Percentiles rank a stretch among this genome's conserved stretches.
phyloP scores from a whole-genome alignment of 2,797 vertebrate species.

The Enteromius unitaeniatus region DNA sequence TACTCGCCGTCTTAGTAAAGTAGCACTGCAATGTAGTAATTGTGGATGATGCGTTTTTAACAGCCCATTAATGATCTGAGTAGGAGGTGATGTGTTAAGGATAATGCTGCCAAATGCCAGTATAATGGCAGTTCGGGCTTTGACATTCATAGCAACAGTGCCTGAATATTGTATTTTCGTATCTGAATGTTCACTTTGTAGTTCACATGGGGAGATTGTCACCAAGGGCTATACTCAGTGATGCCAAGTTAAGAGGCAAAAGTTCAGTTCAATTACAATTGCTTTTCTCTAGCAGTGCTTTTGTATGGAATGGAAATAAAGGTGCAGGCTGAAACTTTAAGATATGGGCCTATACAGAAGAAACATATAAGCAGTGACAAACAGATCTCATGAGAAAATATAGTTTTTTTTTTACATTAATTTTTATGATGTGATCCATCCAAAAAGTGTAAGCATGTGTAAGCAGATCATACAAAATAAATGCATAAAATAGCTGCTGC shows the following conservation, averaged over 20 bases:
- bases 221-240: not conserved
- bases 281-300: not conserved
- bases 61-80: conserved; percentile 24
- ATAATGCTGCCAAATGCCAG: conserved; percentile 23
- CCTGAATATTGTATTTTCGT: conserved; percentile 5
- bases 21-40: conserved; percentile 1
- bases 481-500: not conserved
- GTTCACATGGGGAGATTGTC: not conserved
- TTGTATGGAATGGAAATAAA: not conserved
- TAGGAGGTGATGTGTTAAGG: conserved; percentile 14
- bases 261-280: not conserved
- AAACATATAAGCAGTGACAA: not conserved
- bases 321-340: not conserved
- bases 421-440: not conserved
- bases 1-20: not conserved
- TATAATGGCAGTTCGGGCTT: conserved; percentile 5
- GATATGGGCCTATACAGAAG: not conserved
- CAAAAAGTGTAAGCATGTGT: not conserved
- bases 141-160: conserved; percentile 21
- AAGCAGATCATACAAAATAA: not conserved
- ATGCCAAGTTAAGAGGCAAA: not conserved
- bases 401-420: not conserved
- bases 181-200: conserved; percentile 12
- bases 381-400: not conserved
- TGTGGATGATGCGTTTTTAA: conserved; percentile 32